Evolutionary conservation across 2,797 vertebrate genomes (phyloP).

Genomic region (Eleutherodactylus coqui): DNA sequence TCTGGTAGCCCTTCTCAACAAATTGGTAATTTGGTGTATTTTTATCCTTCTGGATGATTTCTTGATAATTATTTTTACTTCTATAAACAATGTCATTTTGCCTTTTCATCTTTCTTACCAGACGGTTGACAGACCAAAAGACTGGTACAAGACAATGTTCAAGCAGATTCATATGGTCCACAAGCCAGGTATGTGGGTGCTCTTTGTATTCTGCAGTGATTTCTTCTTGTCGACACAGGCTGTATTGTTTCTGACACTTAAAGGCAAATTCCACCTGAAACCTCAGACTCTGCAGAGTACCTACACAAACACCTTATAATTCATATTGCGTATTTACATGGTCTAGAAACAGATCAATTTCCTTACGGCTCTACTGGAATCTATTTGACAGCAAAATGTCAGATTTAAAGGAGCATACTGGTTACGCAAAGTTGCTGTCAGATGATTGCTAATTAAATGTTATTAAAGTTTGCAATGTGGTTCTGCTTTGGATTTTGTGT

Average conservation of each 20-base stretch:
- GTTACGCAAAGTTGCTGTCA: too few species aligned
- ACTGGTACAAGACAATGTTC: slow-evolving; percentile 99
- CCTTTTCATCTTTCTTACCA: slow-evolving; percentile 67
- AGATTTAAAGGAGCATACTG: too few species aligned
- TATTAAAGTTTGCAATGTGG: too few species aligned
- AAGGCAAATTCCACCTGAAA: background rate
- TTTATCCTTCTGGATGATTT: background rate
- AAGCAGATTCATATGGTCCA: slow-evolving; percentile 99
- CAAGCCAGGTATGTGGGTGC: slow-evolving; percentile 85
- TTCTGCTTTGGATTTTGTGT: too few species aligned
- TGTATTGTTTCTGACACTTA: background rate
- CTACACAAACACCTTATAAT: background rate
- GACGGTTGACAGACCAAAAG: slow-evolving; percentile 98
- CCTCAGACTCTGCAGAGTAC: background rate
- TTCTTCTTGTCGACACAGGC: background rate
- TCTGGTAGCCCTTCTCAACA: slow-evolving; percentile 44
- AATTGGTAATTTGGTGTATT: slow-evolving; percentile 35
- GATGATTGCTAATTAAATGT: too few species aligned
- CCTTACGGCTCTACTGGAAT: background rate
- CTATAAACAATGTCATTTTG: slow-evolving; percentile 31
- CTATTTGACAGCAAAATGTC: too few species aligned
- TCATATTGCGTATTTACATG: background rate
- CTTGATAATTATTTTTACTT: background rate
- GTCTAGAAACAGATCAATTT: background rate
- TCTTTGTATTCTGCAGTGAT: background rate